Base-by-base conservation (phyloP, 2,888 invertebrate genomes). In the Chromoteleia sp. region DNA sequence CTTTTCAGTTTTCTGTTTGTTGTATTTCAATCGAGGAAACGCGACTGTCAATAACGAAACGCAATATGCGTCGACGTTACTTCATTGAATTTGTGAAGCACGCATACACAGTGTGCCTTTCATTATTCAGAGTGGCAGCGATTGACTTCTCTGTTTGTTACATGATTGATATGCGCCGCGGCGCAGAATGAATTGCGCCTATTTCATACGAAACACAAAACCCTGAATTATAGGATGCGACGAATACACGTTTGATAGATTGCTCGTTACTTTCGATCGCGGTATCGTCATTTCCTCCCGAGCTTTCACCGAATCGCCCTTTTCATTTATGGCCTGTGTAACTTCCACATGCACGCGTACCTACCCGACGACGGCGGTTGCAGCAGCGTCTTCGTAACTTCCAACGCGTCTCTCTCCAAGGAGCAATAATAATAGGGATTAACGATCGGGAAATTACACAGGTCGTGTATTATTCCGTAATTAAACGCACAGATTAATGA, bases 21-120 rank as follows among this genome's bases (percentile, higher is more conserved):
- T 59, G 63, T 29, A 58, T 79, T 79, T 68, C 59, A 74, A 74
- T 74, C 75, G 75, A 61, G 75, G 70, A 75, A 80, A 70, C 75
- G 65, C 70, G 75, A 39, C 68, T 67, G 73, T 75, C 75, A 74
- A 83, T 73, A 79, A 77, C 79, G 78, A 83, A 78, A 80, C 77
- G 78, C 67, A 81, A 74, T 73, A 71, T 73, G 77, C 74, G 74
- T 65, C 77, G 48, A 77, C 43, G 82, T 74, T 78, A 82, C 74
- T 78, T 78, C 77, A 82, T 82, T 82, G 82, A 82, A 77, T 82
- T 74, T 56, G 61, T 82, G 68, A 74, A 75, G 82, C 70, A 82
- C 78, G 74, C 82, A 70, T 74, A 75, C 74, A 78, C 71, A 71
- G 45, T 70, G 75, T 54, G 78, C 68, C 82, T 71, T 82, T 78